Evolutionary conservation across 2,888 invertebrate species (phyloP).

Genomic region (Troides oblongomaculatus): DNA sequence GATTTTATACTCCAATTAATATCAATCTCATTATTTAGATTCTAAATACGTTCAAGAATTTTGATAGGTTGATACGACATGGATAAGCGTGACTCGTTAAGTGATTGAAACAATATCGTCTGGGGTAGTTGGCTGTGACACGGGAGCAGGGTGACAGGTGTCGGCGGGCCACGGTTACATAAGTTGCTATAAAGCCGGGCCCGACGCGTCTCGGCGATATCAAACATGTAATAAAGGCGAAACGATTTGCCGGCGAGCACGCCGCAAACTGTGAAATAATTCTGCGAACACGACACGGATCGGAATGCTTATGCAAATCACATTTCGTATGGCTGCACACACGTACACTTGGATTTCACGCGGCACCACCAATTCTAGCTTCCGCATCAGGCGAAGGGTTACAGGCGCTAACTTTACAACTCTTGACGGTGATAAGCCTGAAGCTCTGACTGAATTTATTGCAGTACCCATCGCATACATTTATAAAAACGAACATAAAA

Average conservation of each 20-base stretch:
- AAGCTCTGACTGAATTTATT: no score
- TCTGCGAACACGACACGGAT: slow-evolving; percentile 40
- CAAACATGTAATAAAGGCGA: slow-evolving; percentile 34
- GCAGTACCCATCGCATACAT: no score
- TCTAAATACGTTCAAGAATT: background rate
- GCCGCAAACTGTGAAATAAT: slow-evolving; percentile 44
- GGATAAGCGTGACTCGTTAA: background rate
- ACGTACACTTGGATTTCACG: slow-evolving; percentile 37
- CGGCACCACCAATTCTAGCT: slow-evolving; percentile 22
- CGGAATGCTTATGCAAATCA: slow-evolving; percentile 60
- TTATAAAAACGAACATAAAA: no score
- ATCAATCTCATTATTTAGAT: no score
- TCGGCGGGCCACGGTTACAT: slow-evolving; percentile 8
- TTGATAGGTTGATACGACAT: no score
- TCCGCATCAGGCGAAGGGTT: background rate
- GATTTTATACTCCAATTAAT: no score
- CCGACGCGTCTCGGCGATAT: slow-evolving; percentile 35
- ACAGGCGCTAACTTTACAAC: no score
- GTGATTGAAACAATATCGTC: background rate
- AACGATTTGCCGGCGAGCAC: slow-evolving; percentile 38
- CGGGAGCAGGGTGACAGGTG: slow-evolving; percentile 13
- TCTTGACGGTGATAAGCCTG: no score
- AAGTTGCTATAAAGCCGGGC: slow-evolving; percentile 15
- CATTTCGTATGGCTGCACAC: slow-evolving; percentile 45
- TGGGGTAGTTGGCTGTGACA: slow-evolving; percentile 10